Evolutionary conservation across 2,797 vertebrate genomes (phyloP).

Genomic region (Pangasius macronema): DNA sequence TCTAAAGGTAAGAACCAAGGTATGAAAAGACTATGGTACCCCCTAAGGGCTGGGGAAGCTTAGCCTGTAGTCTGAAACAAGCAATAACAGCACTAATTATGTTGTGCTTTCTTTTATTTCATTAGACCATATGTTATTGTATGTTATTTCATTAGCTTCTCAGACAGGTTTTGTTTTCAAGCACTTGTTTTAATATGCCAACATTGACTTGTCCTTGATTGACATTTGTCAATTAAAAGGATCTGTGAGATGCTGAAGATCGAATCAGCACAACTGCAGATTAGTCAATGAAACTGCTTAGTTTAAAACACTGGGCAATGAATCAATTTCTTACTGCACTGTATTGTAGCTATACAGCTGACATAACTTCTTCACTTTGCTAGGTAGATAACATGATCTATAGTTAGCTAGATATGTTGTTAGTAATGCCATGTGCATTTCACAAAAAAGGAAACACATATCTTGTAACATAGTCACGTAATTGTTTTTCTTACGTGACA

Average conservation of each 20-base stretch:
- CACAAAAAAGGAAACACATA: background rate
- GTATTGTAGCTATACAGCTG: background rate
- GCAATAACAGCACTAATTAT: background rate
- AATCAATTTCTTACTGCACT: background rate
- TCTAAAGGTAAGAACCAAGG: slow-evolving; percentile 1
- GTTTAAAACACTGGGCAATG: background rate
- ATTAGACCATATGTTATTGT: background rate
- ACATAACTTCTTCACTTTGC: background rate
- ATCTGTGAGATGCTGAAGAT: background rate
- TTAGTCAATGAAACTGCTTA: background rate
- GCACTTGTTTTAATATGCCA: background rate
- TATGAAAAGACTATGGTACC: background rate
- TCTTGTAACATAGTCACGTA: background rate
- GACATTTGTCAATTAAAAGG: background rate
- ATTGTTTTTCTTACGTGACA: background rate
- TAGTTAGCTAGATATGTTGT: background rate
- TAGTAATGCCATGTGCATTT: background rate
- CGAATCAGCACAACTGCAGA: background rate
- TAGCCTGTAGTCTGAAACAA: background rate
- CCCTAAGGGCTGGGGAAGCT: background rate
- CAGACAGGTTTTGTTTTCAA: background rate
- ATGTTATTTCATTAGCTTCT: background rate
- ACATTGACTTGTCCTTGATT: background rate
- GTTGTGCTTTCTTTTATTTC: background rate
- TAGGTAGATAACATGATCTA: background rate